phyloP scores from a whole-genome alignment of 2,797 vertebrate species.

The Aselliscus stoliczkanus region DNA sequence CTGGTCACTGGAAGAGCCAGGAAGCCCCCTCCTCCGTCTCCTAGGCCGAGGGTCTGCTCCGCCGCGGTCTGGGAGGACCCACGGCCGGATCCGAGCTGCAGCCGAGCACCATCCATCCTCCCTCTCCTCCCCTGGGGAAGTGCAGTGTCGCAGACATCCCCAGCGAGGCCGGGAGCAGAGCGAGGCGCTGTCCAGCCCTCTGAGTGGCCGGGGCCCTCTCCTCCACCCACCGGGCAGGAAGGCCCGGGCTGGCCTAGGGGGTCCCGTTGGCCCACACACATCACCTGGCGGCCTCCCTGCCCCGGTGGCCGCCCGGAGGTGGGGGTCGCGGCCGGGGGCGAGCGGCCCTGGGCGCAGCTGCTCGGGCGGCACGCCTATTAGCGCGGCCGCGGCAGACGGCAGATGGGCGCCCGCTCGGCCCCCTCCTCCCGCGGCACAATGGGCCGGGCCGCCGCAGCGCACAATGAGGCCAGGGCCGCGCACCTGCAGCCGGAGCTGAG shows the following conservation, averaged over 20 bases:
- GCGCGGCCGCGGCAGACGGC: conserved; percentile 65
- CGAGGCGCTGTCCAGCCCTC: conserved; percentile 64
- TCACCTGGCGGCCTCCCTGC: background rate
- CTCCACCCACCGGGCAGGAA: background rate
- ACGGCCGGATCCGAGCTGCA: background rate
- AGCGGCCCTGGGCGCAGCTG: conserved; percentile 66
- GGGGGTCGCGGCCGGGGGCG: conserved; percentile 48
- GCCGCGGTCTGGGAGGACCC: background rate
- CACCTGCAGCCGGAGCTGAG: conserved; percentile 43
- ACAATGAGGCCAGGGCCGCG: conserved; percentile 55
- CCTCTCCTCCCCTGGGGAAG: background rate
- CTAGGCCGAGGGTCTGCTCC: background rate
- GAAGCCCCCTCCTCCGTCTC: background rate
- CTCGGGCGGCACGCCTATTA: conserved; percentile 62
- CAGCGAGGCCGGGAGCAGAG: background rate
- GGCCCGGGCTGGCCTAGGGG: background rate
- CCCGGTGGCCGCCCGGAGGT: background rate
- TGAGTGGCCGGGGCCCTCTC: background rate
- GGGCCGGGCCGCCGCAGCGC: conserved; percentile 37
- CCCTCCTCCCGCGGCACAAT: conserved; percentile 69
- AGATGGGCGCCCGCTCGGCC: conserved; percentile 68
- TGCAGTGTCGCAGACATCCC: background rate
- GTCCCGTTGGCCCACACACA: background rate
- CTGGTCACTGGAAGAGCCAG: background rate
- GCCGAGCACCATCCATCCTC: background rate